Base-by-base conservation (phyloP, 2,888 invertebrate genomes). In the Zele albiditarsus region DNA sequence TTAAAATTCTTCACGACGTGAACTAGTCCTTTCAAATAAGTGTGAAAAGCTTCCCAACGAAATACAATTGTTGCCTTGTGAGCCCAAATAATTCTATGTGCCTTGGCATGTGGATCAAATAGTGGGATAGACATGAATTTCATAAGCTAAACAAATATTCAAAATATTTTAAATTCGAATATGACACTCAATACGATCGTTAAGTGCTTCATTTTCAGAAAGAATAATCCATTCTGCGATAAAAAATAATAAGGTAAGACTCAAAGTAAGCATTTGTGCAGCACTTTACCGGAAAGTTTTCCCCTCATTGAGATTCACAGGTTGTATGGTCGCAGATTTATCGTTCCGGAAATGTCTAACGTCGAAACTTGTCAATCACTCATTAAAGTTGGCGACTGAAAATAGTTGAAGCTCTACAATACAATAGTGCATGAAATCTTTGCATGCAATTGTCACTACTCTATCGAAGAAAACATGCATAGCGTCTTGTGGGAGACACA, bases 391-490 rank as follows among this genome's bases (percentile, higher is more conserved):
- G 20, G 80, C 74, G 27, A 80, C n/a, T 27, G 75, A 76, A 65
- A 83, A 80, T 8, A 82, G 42, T 38, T 74, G n/a, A 46, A 57
- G 10, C 49, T 79, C 76, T 14, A 74, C 25, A 74, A 82, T 80
- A 73, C 74, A 81, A 79, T 75, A 75, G n/a, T 49, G 31, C 28
- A 81, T 58, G 57, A 81, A 73, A 58, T 58, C 23, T 78, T 71
- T 65, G 23, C 70, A 69, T 8, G 42, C 65, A 16, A 78, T 42
- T 67, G 69, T 71, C 10, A 53, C 38, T n/a, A 78, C 67, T 16
- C 79, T 79, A 77, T 83, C 82, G 33, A 80, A 78, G 20, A 81
- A 73, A 69, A 81, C 74, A 65, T 82, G 81, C 33, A 33, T 33
- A 33, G 4, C 3, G 6, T 33, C 33, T 33, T 33, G 33, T 5